Evolutionary conservation across 2,888 invertebrate genomes (phyloP).

Genomic region (Pristionchus fissidentatus): DNA sequence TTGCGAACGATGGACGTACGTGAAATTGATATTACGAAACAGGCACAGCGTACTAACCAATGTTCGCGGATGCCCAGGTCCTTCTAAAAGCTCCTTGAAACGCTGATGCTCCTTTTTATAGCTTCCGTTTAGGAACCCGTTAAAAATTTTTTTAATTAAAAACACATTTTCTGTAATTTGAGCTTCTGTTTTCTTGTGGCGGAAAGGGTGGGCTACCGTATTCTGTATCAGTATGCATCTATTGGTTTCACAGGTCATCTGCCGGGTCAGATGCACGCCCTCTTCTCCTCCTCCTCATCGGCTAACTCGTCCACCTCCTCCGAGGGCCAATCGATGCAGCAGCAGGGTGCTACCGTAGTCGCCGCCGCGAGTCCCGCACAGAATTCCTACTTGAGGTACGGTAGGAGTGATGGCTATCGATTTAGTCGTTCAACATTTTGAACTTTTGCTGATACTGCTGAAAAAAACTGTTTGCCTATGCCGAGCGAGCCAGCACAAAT

Average conservation of each 20-base stretch:
- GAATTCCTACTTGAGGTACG: constrained; percentile 35
- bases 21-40: no score
- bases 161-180: no score
- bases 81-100: no score
- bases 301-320: constrained; percentile 32
- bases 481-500: background rate
- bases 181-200: background rate
- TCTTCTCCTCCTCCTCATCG: constrained; percentile 41
- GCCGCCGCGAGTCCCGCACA: background rate
- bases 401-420: background rate
- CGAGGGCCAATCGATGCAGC: constrained; percentile 13
- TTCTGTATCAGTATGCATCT: background rate
- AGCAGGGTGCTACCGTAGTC: no score
- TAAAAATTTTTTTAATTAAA: background rate
- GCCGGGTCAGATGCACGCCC: constrained; percentile 31
- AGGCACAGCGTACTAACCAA: no score
- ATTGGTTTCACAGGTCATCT: constrained; percentile 46
- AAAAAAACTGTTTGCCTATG: no score
- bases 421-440: no score
- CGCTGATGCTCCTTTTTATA: no score
- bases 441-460: no score
- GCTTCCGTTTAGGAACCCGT: no score
- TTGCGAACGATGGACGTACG: no score
- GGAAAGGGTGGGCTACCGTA: background rate
- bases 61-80: no score